These are phyloP conservation scores for Megalopta genalis DNA, from an alignment of 1,140 invertebrate genomes.

Conservation along the genomic window DNA sequence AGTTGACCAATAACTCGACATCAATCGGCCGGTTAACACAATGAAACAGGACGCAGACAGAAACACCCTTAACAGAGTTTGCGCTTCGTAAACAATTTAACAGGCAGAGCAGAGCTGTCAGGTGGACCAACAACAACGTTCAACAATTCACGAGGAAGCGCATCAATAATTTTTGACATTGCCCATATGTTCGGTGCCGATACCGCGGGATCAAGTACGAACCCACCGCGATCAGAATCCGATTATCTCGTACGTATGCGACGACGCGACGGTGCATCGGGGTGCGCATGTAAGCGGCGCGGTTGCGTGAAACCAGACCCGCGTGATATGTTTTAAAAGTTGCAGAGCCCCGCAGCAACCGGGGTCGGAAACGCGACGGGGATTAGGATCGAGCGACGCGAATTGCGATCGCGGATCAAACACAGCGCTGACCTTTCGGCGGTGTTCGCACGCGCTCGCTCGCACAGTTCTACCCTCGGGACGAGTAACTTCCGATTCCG, in stretches of 20 bases:
- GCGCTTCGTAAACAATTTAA: background rate
- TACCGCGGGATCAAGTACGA: too few species aligned
- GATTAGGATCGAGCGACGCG: background rate
- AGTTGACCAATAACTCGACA: background rate
- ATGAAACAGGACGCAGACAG: background rate
- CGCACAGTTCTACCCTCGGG: constrained; percentile 18
- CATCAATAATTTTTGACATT: constrained; percentile 1
- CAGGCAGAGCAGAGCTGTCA: background rate
- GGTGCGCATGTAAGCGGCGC: too few species aligned
- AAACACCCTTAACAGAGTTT: background rate
- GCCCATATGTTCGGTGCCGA: background rate
- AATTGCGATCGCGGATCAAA: background rate
- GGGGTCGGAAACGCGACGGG: too few species aligned
- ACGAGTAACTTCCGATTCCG: constrained; percentile 50
- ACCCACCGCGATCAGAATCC: constrained; percentile 6
- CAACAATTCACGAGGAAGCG: background rate
- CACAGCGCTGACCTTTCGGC: background rate
- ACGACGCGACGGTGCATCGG: background rate
- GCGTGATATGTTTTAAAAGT: background rate
- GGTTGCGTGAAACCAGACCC: too few species aligned
- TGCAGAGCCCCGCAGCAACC: too few species aligned
- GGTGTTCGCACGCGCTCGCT: constrained; percentile 32
- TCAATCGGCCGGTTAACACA: background rate
- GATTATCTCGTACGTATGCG: background rate
- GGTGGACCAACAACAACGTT: background rate